Base-by-base conservation (phyloP, 2,888 invertebrate species). In the Stenurella melanura region DNA sequence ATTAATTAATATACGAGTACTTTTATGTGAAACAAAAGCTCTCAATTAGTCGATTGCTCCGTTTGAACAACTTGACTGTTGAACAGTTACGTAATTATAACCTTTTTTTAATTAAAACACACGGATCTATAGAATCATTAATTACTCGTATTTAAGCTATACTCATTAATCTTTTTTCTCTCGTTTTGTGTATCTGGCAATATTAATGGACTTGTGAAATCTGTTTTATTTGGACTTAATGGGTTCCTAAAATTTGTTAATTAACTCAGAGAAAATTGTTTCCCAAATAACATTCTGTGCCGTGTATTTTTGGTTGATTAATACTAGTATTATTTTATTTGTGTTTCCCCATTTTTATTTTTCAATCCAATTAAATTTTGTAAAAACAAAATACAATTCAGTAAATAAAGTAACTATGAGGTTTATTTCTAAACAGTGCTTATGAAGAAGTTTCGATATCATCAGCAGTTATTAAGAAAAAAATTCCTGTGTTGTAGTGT, bases 21-120 rank as follows among this genome's bases (percentile, higher is more conserved):
- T 9, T 7, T 34, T 34, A 34, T 34, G 30, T 34, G 30, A 34
- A 9, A 42, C 12, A 42, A 50, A n/a, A 50, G 50, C 50, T 50
- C 5, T n/a, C 34, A 61, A 61, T 30, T 30, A n/a, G 12, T 26
- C 18, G 11, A 30, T 30, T 30, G 5, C 10, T 61, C n/a, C 12
- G 15, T 50, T 50, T 50, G 11, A 15, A n/a, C n/a, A 50, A 50
- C 50, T 50, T 50, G n/a, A n/a, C 12, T 42, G 42, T 12, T n/a
- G n/a, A 50, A 50, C 50, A 50, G n/a, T 42, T 12, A 42, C 42
- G 15, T 61, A 61, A 61, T 19, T 58, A 19, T 61, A 30, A 30
- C 61, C 17, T 61, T 61, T 61, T 30, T 30, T 17, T 61, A 30
- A 30, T n/a, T 30, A 61, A 30, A 61, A 30, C 61, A 61, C 30